These are phyloP conservation scores for Porites evermanni DNA, from an alignment of 92 coral and sea anemone species.

Conservation along the genomic window DNA sequence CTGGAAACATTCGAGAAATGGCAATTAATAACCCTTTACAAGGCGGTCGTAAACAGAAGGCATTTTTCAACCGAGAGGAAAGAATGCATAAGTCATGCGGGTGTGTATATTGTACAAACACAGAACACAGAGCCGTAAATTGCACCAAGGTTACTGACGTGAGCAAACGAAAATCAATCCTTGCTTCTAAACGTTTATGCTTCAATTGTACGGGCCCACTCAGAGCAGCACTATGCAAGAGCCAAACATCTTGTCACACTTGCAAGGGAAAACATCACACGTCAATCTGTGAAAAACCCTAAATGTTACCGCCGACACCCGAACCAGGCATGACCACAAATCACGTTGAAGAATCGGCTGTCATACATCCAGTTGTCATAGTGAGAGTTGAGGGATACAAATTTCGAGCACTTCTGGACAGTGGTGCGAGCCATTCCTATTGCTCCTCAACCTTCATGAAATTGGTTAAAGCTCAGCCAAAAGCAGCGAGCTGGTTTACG, in stretches of 20 bases:
- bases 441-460: constrained; percentile 60
- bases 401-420: constrained; percentile 66
- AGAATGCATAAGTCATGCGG: constrained; percentile 10
- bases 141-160: constrained; percentile 41
- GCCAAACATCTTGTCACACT: constrained; percentile 48
- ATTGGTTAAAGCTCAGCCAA: constrained; percentile 54
- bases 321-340: constrained; percentile 44
- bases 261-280: constrained; percentile 58
- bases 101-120: constrained; percentile 49
- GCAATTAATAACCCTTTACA: constrained; percentile 59
- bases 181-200: constrained; percentile 31
- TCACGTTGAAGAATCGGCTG: constrained; percentile 17
- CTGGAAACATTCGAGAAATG: constrained; percentile 56
- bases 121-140: constrained; percentile 15
- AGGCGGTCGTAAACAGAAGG: not conserved
- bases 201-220: constrained; percentile 63
- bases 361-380: constrained; percentile 53
- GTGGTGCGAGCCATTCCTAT: constrained; percentile 63
- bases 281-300: constrained; percentile 50
- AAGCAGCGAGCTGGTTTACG: constrained; percentile 44
- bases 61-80: not conserved
- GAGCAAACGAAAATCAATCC: constrained; percentile 11
- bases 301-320: not conserved
- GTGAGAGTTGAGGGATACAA: constrained; percentile 32
- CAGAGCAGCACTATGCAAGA: constrained; percentile 42